A percentile compares a stretch with the other conserved stretches of the same genome.
These are phyloP conservation scores for Nomada hirtipes DNA, from an alignment of 2,888 invertebrate species.

Conservation along the genomic window DNA sequence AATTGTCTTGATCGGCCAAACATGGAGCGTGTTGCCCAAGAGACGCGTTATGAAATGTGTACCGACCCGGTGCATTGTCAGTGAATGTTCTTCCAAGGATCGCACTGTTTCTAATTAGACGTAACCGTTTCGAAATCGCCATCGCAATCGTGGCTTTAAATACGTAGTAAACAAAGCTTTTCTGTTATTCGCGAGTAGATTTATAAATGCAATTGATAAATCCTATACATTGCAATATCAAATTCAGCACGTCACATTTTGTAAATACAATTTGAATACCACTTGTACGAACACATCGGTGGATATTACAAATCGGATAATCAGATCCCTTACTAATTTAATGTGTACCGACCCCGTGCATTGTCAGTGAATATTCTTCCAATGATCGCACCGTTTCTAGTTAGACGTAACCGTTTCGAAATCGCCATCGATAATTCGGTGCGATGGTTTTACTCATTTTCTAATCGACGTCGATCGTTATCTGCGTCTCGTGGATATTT, in stretches of 20 bases:
- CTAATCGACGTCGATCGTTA: constrained; percentile 22
- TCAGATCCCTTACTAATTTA: no score
- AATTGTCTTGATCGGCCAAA: constrained; percentile 10
- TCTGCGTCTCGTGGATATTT: constrained; percentile 9
- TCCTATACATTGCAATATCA: no score
- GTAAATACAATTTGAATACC: no score
- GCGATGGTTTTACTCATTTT: neutral
- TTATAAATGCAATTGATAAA: no score
- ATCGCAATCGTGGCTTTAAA: neutral
- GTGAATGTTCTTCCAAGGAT: constrained; percentile 16
- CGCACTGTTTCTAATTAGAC: neutral
- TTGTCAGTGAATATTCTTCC: constrained; percentile 3
- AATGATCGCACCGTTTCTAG: constrained; percentile 3
- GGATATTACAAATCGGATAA: no score
- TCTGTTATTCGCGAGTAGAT: neutral
- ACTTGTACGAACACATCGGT: no score
- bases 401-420: neutral
- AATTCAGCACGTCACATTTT: no score
- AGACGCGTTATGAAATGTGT: neutral
- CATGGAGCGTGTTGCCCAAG: neutral
- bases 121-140: neutral
- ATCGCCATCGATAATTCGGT: constrained; percentile 5
- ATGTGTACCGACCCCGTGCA: neutral
- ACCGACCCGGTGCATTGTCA: neutral
- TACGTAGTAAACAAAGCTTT: neutral